These are phyloP conservation scores for Nansenia antarctica DNA, from an alignment of 2,113 vertebrate species.

Conservation along the genomic window DNA sequence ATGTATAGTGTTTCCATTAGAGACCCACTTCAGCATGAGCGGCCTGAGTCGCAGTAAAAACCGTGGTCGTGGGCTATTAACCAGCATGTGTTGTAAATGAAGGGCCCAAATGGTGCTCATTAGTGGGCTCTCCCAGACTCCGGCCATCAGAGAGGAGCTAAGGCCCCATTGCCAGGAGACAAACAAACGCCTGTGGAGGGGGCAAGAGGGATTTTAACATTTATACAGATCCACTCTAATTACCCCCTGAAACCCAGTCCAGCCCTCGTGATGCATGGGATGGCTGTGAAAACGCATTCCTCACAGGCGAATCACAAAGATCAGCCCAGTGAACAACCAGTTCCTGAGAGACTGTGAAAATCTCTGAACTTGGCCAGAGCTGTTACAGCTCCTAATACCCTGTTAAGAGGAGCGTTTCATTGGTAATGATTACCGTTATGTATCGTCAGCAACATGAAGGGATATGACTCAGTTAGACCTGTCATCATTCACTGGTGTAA, in stretches of 20 bases:
- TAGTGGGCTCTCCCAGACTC: conserved; percentile 53
- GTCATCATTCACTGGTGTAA: background rate
- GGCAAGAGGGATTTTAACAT: conserved; percentile 33
- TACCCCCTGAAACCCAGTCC: conserved; percentile 22
- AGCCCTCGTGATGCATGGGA: conserved; percentile 29
- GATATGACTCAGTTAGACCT: background rate
- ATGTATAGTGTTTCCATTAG: conserved; percentile 49
- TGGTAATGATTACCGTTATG: background rate
- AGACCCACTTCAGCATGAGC: conserved; percentile 39
- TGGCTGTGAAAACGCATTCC: conserved; percentile 38
- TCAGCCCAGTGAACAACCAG: conserved; percentile 23
- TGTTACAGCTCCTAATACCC: conserved; percentile 16
- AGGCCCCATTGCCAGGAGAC: conserved; percentile 36
- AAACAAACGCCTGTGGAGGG: conserved; percentile 30
- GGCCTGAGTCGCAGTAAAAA: conserved; percentile 51
- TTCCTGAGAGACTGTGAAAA: conserved; percentile 24
- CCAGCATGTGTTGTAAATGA: conserved; percentile 64
- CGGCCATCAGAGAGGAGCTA: conserved; percentile 37
- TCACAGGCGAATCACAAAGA: conserved; percentile 16
- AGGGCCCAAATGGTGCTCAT: conserved; percentile 67
- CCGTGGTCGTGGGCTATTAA: conserved; percentile 56
- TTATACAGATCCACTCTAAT: conserved; percentile 32
- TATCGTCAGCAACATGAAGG: background rate
- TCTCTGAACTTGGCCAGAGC: conserved; percentile 2
- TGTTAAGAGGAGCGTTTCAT: background rate